These are phyloP conservation scores for Tenthredo mesomela DNA, from an alignment of 2,888 invertebrate species.

Conservation along the genomic window DNA sequence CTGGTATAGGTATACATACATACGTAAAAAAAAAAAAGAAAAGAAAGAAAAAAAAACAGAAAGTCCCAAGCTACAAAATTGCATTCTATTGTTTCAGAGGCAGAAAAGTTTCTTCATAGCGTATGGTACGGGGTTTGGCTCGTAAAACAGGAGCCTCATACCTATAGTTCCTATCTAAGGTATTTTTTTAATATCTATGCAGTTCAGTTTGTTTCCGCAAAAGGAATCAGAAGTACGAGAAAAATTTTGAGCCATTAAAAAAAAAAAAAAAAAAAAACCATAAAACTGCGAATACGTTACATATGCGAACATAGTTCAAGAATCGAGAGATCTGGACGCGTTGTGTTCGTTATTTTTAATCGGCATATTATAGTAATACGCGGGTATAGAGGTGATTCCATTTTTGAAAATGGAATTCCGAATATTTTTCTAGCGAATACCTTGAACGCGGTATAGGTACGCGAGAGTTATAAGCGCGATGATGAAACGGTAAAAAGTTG, in stretches of 20 bases:
- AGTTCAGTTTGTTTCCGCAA: neutral
- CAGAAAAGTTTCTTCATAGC: neutral
- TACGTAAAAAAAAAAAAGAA: neutral
- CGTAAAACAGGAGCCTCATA: neutral
- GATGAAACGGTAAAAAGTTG: neutral
- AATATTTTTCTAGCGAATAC: neutral
- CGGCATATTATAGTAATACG: too few relatives aligned
- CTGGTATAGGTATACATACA: neutral
- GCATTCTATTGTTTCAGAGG: neutral
- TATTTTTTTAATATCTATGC: slow-evolving; percentile 32
- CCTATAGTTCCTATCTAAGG: neutral
- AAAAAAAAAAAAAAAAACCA: neutral
- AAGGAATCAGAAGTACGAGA: neutral
- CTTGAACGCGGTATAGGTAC: neutral
- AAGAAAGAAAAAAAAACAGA: too few relatives aligned
- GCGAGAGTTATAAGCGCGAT: neutral
- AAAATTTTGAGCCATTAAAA: neutral
- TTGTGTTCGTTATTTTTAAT: neutral
- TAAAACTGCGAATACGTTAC: neutral
- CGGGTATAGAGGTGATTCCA: neutral
- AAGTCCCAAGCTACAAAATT: neutral
- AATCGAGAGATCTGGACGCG: neutral
- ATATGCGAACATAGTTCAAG: neutral
- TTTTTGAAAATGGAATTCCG: neutral
- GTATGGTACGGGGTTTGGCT: neutral